Evolutionary conservation across 2,888 invertebrate genomes (phyloP), one percentile per base, ranked within the genome.

Genomic region (Agrotis segetum): DNA sequence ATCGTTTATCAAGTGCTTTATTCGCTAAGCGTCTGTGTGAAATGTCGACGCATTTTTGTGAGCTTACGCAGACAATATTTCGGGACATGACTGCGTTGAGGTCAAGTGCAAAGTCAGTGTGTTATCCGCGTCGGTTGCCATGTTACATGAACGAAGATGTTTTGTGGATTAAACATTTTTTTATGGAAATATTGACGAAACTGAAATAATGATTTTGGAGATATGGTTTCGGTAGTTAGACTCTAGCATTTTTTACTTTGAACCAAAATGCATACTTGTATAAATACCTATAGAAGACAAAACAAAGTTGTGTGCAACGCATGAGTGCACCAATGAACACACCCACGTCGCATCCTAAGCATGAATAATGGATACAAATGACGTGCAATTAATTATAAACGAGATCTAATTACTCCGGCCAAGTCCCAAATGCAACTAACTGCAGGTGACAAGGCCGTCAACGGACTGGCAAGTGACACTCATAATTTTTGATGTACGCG

Each of bases 391-490:
- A 85, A 85, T 89, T 85, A 87, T 81, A 69, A 78, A 88, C 82
- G 73, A 81, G 85, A 67, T 83, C 76, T 89, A 89, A 90, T 91
- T 89, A 88, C 56, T 60, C 53, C 80, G 83, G 77, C 74, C 65
- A 71, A 84, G 74, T 85, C 83, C 85, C 87, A 88, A 89, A 87
- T 86, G 87, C 79, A 84, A 74, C 85, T 82, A 79, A 88, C 68
- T 87, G 86, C 87, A 88, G 73, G 79, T 81, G 87, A 85, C 90
- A 88, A 88, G 90, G 89, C 77, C 74, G 75, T 74, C 85, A 74
- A 74, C 77, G 84, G 76, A 82, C 81, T 79, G 79, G 81, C 84
- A 85, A 86, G 72, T 82, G 85, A 66, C 73, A 70, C 74, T 82
- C 79, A 82, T 88, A 83, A 88, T 82, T 87, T 82, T 79, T 64